These are phyloP conservation scores for Upupa epops DNA, from an alignment of 2,113 vertebrate genomes.

Conservation along the genomic window DNA sequence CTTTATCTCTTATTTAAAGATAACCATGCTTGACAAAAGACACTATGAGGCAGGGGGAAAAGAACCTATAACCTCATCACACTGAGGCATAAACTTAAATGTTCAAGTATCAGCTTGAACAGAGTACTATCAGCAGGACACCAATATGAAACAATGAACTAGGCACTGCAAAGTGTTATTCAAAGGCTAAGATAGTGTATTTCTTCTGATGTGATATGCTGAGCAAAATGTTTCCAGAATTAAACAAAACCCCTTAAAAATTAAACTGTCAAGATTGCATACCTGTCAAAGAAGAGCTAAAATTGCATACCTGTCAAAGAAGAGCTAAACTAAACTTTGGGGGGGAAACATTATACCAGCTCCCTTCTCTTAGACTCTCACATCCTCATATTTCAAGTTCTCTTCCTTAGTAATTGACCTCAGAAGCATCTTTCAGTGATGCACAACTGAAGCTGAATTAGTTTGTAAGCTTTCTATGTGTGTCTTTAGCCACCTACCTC, in stretches of 20 bases:
- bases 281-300: no score
- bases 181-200: background rate
- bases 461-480: background rate
- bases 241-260: background rate
- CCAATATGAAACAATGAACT: background rate
- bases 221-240: background rate
- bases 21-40: no score
- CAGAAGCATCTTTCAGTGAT: background rate
- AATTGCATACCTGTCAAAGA: no score
- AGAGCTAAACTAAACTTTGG: background rate
- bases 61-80: background rate
- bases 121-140: background rate
- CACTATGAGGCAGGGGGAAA: no score
- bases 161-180: background rate
- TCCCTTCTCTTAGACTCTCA: background rate
- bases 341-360: background rate
- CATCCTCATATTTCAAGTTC: background rate
- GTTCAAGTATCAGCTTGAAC: background rate
- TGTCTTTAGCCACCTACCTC: constrained; percentile 79
- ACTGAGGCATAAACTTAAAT: background rate
- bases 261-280: background rate
- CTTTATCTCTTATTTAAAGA: no score
- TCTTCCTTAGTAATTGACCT: background rate
- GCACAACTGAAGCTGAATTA: background rate
- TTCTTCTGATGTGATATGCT: background rate